These are phyloP conservation scores for Hydrolagus colliei DNA, from an alignment of 2,797 vertebrate genomes.

Conservation along the genomic window DNA sequence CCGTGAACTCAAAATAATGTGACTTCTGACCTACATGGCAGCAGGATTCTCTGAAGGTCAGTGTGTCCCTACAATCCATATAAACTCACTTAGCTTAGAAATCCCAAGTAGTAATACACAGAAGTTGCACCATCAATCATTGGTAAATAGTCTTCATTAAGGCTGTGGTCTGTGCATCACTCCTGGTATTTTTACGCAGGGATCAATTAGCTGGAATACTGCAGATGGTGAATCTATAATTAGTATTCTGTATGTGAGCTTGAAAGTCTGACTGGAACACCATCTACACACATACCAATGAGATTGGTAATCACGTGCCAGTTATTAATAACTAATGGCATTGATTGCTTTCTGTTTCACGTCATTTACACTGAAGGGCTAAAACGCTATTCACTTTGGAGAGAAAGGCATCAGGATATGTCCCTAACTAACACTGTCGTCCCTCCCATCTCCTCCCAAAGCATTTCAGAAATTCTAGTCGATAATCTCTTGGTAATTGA, in stretches of 20 bases:
- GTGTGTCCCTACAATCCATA: neutral
- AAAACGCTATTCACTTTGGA: neutral
- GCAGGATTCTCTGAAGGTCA: neutral
- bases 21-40: neutral
- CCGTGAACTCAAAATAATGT: neutral
- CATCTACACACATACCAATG: neutral
- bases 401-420: neutral
- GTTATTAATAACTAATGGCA: slow-evolving; percentile 16
- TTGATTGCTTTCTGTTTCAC: neutral
- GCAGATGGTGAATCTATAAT: slow-evolving; percentile 13
- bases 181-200: neutral
- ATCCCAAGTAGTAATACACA: neutral
- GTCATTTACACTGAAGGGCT: neutral
- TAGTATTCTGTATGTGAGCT: neutral
- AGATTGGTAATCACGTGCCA: neutral
- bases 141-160: neutral
- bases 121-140: neutral
- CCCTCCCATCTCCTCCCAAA: neutral
- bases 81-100: neutral
- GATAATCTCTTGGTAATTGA: neutral
- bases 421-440: neutral
- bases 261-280: neutral
- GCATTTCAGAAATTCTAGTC: neutral
- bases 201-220: slow-evolving; percentile 5
- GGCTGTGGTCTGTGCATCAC: neutral